A percentile compares a stretch with the other conserved stretches of the same genome.
These are phyloP conservation scores for Myopa testacea DNA, from an alignment of 2,888 invertebrate species.

Conservation along the genomic window DNA sequence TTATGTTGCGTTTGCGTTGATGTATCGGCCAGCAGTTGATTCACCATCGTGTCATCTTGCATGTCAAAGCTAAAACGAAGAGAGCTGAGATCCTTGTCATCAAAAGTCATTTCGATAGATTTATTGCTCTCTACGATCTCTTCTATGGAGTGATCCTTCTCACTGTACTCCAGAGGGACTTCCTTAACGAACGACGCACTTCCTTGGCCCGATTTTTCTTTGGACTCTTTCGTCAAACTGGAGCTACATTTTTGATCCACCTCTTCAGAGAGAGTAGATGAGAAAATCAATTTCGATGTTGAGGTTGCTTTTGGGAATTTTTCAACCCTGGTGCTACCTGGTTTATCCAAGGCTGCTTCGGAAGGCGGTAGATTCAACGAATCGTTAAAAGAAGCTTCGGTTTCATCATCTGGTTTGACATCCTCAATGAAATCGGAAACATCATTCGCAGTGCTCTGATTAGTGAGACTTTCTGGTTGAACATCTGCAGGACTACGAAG, in stretches of 20 bases:
- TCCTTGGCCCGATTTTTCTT: not conserved
- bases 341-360: not conserved
- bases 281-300: not conserved
- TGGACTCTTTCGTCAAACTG: not conserved
- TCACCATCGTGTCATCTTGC: conserved; percentile 54
- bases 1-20: conserved; percentile 33
- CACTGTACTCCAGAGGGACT: conserved; percentile 50
- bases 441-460: conserved; percentile 66
- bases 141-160: conserved; percentile 65
- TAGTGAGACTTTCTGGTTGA: conserved; percentile 55
- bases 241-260: not conserved
- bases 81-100: conserved; percentile 55
- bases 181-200: not conserved
- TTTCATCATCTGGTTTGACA: conserved; percentile 42
- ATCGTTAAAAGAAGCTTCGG: not conserved
- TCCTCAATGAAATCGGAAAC: conserved; percentile 66
- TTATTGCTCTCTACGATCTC: conserved; percentile 63
- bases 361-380: conserved; percentile 19
- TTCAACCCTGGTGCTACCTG: not conserved
- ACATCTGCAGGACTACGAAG: conserved; percentile 7
- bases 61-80: conserved; percentile 52
- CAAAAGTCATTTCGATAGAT: conserved; percentile 62
- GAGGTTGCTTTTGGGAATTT: not conserved
- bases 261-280: not conserved
- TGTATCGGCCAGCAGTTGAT: conserved; percentile 49